Percentiles rank a stretch among this genome's conserved stretches.
Evolutionary conservation across 2,888 invertebrate species (phyloP).

Genomic region (Mylabris sibirica): DNA sequence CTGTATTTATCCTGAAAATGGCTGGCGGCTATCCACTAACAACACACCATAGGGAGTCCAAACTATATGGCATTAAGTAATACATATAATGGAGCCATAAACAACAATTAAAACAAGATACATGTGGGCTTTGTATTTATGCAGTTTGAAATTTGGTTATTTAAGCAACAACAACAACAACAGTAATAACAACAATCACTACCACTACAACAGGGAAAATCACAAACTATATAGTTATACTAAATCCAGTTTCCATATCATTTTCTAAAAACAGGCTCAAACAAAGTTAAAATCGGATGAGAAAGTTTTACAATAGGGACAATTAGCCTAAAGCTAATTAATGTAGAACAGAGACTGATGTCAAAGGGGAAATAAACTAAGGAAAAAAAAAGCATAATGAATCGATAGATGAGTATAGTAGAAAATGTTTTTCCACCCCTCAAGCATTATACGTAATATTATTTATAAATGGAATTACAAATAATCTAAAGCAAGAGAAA

Average conservation of each 20-base stretch:
- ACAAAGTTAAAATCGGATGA: background rate
- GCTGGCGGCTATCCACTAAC: background rate
- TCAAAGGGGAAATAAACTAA: no score
- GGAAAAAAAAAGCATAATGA: no score
- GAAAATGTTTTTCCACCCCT: no score
- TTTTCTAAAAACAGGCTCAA: background rate
- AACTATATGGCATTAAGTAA: constrained; percentile 47
- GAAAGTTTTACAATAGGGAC: background rate
- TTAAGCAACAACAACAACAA: constrained; percentile 12
- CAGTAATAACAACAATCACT: background rate
- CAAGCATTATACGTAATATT: no score
- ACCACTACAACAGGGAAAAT: background rate
- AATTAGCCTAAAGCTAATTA: background rate
- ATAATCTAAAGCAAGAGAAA: no score
- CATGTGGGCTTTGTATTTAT: constrained; percentile 38
- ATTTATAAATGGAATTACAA: no score
- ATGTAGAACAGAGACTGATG: no score
- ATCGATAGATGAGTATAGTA: no score
- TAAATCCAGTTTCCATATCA: background rate
- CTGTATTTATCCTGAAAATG: background rate
- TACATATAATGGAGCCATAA: constrained; percentile 53
- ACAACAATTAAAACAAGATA: constrained; percentile 50
- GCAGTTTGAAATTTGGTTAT: constrained; percentile 29
- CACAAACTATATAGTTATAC: background rate
- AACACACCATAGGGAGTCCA: constrained; percentile 19